Conservation (phyloP, 2,888 invertebrate genomes). For the Unio delphinus region DNA sequence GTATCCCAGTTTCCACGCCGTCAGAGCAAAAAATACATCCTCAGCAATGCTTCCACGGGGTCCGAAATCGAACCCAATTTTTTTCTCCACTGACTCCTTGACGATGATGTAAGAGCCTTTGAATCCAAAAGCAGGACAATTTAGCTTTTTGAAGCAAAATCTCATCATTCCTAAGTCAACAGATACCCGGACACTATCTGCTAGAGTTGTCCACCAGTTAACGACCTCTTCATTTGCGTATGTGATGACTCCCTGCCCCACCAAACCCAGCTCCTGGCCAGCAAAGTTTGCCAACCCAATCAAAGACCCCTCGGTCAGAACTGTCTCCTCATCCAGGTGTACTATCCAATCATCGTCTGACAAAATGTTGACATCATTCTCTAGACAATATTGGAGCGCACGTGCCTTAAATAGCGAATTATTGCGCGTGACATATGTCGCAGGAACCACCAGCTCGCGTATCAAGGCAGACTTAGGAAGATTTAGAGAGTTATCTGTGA, state of each 20-base stretch:
- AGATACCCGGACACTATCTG: slow-evolving; percentile 37
- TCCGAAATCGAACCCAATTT: slow-evolving; percentile 42
- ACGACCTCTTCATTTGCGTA: slow-evolving; percentile 42
- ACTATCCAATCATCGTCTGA: slow-evolving; percentile 38
- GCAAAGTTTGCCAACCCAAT: slow-evolving; percentile 40
- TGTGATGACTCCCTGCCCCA: slow-evolving; percentile 39
- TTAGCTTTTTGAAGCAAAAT: slow-evolving; percentile 29
- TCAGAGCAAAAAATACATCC: slow-evolving; percentile 38
- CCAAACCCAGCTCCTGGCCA: slow-evolving; percentile 26
- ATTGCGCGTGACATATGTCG: slow-evolving; percentile 25
- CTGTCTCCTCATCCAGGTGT: slow-evolving; percentile 41
- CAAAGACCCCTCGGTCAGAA: slow-evolving; percentile 29
- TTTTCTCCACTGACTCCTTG: slow-evolving; percentile 30
- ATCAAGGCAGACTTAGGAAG: slow-evolving; percentile 26
- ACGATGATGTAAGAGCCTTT: slow-evolving; percentile 43
- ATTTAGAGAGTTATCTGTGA: slow-evolving; percentile 35
- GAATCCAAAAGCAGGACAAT: slow-evolving; percentile 36
- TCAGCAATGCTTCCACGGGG: slow-evolving; percentile 41
- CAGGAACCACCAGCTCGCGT: slow-evolving; percentile 35
- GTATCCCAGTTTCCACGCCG: slow-evolving; percentile 34
- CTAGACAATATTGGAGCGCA: slow-evolving; percentile 38
- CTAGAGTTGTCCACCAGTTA: slow-evolving; percentile 38
- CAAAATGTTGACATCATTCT: slow-evolving; percentile 31
- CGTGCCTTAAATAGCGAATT: slow-evolving; percentile 40
- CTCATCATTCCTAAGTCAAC: slow-evolving; percentile 40